Base-by-base conservation (phyloP, 2,113 vertebrate species). In the Oreochromis niloticus region DNA sequence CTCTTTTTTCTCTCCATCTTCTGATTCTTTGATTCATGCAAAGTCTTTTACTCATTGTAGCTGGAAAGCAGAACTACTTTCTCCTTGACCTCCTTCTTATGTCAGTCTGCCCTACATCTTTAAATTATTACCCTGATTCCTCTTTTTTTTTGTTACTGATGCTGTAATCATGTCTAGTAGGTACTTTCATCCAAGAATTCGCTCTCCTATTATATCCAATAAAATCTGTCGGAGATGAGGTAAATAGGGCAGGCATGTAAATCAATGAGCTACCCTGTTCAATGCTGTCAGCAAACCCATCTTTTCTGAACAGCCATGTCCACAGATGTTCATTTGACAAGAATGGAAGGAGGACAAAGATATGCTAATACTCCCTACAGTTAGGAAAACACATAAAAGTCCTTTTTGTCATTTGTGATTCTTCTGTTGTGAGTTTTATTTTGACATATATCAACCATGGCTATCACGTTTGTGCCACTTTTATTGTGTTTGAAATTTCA, bases 401-500 rank as follows among this genome's bases (percentile, higher is more conserved):
- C 81, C n/a, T 61, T 36, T 89, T 54, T 56, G 81, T 61, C 63
- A 39, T 24, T 61, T 80, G 7, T 71, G 12, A 43, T 86, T 80
- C 82, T 84, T 84, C 88, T 89, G 84, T 87, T 81, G 68, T 43
- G 39, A 5, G 27, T 32, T 88, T 85, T 89, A 54, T 94, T 92
- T 81, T 88, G 88, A 91, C 78, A 91, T 80, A 82, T 80, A 80
- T 80, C 61, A 87, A 86, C 87, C 88, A 63, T 46, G 5, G 50
- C 48, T 91, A 92, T 90, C 80, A 54, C 17, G 56, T 86, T 82
- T 41, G 52, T 61, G 41, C 90, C 82, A 84, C 9, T 34, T 34
- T 86, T 43, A 87, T 88, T 92, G 73, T 85, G 57, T 91, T 89
- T 92, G 89, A 91, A 94, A 89, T 89, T 82, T 80, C 43, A 73